These are phyloP conservation scores for Mercenaria mercenaria DNA, from an alignment of 1,140 invertebrate species.

Conservation along the genomic window DNA sequence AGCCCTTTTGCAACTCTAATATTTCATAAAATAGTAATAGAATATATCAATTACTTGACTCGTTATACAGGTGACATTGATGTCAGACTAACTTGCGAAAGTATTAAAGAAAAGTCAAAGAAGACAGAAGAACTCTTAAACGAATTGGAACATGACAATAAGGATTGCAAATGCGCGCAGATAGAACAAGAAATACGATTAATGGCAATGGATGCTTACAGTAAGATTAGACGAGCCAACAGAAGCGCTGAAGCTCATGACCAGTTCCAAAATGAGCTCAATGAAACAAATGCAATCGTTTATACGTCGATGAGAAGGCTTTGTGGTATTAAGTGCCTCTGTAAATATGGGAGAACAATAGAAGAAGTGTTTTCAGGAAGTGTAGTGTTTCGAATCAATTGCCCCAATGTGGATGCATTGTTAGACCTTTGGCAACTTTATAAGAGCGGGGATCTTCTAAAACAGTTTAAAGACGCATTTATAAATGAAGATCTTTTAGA, in stretches of 20 bases:
- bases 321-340: constrained; percentile 60
- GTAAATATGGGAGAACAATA: constrained; percentile 58
- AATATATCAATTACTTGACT: too few species aligned
- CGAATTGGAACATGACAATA: constrained; percentile 59
- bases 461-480: constrained; percentile 49
- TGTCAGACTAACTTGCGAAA: constrained; percentile 47
- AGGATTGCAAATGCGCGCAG: constrained; percentile 49
- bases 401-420: constrained; percentile 54
- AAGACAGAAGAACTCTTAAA: constrained; percentile 48
- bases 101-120: constrained; percentile 23
- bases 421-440: constrained; percentile 53
- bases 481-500: constrained; percentile 33
- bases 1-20: too few species aligned
- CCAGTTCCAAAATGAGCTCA: constrained; percentile 53
- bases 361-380: constrained; percentile 56
- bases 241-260: constrained; percentile 35
- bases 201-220: constrained; percentile 63
- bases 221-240: constrained; percentile 49
- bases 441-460: constrained; percentile 14
- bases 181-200: constrained; percentile 56
- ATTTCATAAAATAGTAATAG: too few species aligned
- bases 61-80: constrained; percentile 64
- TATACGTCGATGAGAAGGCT: constrained; percentile 53
- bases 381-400: constrained; percentile 59
- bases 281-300: constrained; percentile 55